Conservation (phyloP, 2,113 vertebrate genomes). For the Tragelaphus buxtoni region DNA sequence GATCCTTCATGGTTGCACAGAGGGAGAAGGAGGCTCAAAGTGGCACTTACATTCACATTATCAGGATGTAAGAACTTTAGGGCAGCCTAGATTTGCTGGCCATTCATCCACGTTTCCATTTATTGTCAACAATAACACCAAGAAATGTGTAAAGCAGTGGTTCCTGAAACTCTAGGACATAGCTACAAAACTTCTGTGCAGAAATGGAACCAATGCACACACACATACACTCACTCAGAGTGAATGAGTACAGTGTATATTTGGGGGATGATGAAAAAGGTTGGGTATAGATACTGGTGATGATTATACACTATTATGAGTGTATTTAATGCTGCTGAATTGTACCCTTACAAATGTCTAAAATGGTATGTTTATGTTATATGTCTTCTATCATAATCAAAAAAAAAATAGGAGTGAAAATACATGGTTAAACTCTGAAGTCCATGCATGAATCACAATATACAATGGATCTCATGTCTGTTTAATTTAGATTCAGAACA, state of each 20-base stretch:
- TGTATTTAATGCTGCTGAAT: not conserved
- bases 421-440: not conserved
- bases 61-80: not conserved
- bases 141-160: not conserved
- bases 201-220: not conserved
- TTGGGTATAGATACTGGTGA: not conserved
- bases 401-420: not conserved
- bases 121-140: not conserved
- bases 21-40: not conserved
- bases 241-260: not conserved
- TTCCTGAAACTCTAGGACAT: not conserved
- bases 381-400: not conserved
- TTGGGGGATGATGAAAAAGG: not conserved
- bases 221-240: not conserved
- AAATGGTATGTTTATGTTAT: not conserved
- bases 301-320: not conserved
- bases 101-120: not conserved
- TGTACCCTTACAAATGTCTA: not conserved
- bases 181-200: not conserved
- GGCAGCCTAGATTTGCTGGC: not conserved
- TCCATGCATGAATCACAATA: not conserved
- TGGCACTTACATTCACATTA: too few relatives aligned
- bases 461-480: not conserved
- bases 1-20: not conserved
- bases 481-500: not conserved